phyloP scores from a whole-genome alignment of 2,113 vertebrate species.

The Pollachius pollachius region DNA sequence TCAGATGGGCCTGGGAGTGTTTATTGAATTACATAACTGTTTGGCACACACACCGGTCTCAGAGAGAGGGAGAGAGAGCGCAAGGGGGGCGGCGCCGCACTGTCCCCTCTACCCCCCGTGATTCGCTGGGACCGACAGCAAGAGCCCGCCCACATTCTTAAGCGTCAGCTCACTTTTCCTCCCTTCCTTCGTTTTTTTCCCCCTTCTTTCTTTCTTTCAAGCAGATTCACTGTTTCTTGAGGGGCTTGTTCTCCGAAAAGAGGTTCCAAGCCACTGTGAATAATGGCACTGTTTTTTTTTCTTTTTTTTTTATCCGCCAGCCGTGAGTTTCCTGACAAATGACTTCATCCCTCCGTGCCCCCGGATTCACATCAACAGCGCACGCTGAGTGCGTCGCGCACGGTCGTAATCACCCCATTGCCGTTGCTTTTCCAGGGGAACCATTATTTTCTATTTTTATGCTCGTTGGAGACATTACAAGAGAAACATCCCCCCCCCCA shows the following conservation, averaged over 20 bases:
- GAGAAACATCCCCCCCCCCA: conserved; percentile 42
- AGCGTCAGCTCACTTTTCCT: conserved; percentile 35
- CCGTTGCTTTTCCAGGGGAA: conserved; percentile 27
- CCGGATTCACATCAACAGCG: conserved; percentile 22
- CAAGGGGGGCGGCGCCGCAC: conserved; percentile 41
- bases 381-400: conserved; percentile 23
- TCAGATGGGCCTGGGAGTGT: conserved; percentile 56
- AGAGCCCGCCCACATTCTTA: conserved; percentile 57
- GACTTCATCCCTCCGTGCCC: conserved; percentile 39
- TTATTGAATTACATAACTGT: conserved; percentile 70
- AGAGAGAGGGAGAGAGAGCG: conserved; percentile 41
- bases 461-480: conserved; percentile 46
- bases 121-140: conserved; percentile 49
- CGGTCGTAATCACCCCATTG: conserved; percentile 41
- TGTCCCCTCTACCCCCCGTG: conserved; percentile 44
- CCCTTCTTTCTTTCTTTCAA: conserved; percentile 22
- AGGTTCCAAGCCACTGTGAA: too few species aligned
- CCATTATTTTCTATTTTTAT: conserved; percentile 57
- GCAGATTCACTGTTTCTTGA: conserved; percentile 7
- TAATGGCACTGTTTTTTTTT: neutral
- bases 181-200: neutral
- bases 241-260: too few species aligned
- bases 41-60: conserved; percentile 49
- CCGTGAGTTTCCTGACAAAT: conserved; percentile 37
- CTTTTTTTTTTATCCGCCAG: conserved; percentile 26